Evolutionary conservation across 2,888 invertebrate species (phyloP), one percentile per base, ranked within the genome.

Genomic region (Acanthosepion pharaonis): DNA sequence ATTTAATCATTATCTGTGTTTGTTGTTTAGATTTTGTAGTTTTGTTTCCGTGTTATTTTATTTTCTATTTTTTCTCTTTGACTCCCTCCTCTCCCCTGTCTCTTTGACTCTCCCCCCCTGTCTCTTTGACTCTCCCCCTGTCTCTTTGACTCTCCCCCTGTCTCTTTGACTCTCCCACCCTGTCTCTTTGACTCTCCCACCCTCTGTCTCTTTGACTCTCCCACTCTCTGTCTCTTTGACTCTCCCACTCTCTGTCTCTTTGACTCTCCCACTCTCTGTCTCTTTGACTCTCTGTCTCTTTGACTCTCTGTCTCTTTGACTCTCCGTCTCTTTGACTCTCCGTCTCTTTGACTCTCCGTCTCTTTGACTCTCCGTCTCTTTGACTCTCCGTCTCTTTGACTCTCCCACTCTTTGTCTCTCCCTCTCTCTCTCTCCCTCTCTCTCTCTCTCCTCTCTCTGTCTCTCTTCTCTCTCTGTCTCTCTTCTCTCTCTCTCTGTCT

Each of bases 401-500:
- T n/a, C n/a, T n/a, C n/a, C n/a, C n/a, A n/a, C n/a, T n/a, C n/a
- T n/a, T n/a, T n/a, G n/a, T n/a, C n/a, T n/a, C n/a, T n/a, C n/a
- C n/a, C n/a, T n/a, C n/a, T n/a, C n/a, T 20, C 15, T 20, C 18
- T 25, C 28, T 25, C 28, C 28, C 28, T 78, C 25, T 25, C 9
- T n/a, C n/a, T n/a, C n/a, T n/a, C n/a, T n/a, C n/a, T n/a, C n/a
- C n/a, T n/a, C n/a, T n/a, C n/a, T n/a, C n/a, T n/a, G n/a, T n/a
- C n/a, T n/a, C n/a, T n/a, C n/a, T 0, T 5, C 64, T 78, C 5
- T 25, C 28, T 78, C 28, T 25, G 4, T 6, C 28, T 28, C 25
- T 9, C 6, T 11, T 8, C 0, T 9, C 5, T 1, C 1, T 28
- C 9, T 28, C 6, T 28, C n/a, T n/a, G n/a, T n/a, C n/a, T n/a